These are phyloP conservation scores for Eupithecia inturbata DNA, from an alignment of 2,888 invertebrate genomes.

Conservation along the genomic window DNA sequence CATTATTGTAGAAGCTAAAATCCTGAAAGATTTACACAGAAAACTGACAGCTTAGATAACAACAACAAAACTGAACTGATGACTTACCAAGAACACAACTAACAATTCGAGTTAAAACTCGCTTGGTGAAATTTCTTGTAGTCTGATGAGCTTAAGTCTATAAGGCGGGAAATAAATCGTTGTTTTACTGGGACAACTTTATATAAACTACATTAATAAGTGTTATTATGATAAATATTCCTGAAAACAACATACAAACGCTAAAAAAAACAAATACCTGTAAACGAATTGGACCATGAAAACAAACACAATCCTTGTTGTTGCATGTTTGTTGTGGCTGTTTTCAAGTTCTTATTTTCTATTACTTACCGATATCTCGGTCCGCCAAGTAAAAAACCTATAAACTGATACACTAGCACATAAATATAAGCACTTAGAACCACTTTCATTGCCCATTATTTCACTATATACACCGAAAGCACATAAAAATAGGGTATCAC, in stretches of 20 bases:
- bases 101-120: not conserved
- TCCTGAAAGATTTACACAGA: not conserved
- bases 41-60: not conserved
- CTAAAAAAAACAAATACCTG: not conserved
- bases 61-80: not conserved
- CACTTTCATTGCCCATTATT: conserved; percentile 12
- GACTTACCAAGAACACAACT: not conserved
- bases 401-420: conserved; percentile 1
- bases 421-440: conserved; percentile 17
- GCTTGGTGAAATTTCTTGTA: not conserved
- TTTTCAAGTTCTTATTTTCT: conserved; percentile 30
- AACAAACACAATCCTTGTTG: conserved; percentile 14
- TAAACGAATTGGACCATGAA: not conserved
- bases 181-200: not conserved
- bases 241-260: not conserved
- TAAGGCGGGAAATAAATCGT: conserved; percentile 6
- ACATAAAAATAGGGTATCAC: conserved; percentile 27
- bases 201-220: not conserved
- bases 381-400: conserved; percentile 18
- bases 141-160: not conserved
- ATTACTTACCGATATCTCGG: conserved; percentile 41
- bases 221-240: not conserved
- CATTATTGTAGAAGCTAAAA: not conserved
- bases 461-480: conserved; percentile 31
- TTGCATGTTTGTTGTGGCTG: conserved; percentile 25